phyloP scores from a whole-genome alignment of 2,113 vertebrate genomes.

The Calidris pygmaea region DNA sequence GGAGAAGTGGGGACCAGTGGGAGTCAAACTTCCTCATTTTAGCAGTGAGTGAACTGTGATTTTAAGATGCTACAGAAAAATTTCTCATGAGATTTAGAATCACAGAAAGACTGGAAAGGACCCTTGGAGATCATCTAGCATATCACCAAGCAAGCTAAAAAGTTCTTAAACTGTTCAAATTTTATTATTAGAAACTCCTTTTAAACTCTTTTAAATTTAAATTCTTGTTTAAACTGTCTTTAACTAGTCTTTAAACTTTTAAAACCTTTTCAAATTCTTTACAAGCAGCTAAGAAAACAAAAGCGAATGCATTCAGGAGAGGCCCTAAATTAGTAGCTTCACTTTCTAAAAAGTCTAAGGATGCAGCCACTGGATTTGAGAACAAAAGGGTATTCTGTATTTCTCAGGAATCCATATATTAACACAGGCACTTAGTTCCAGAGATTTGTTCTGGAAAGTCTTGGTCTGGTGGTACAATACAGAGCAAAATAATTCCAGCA shows the following conservation, averaged over 20 bases:
- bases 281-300: not conserved
- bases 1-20: not conserved
- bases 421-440: not conserved
- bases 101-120: not conserved
- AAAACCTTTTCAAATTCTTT: not conserved
- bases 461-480: not conserved
- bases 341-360: not conserved
- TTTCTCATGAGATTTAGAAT: not conserved
- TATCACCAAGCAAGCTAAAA: not conserved
- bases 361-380: not conserved
- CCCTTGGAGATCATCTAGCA: not conserved
- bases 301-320: not conserved
- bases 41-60: not conserved
- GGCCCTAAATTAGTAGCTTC: not conserved
- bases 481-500: not conserved
- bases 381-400: not conserved
- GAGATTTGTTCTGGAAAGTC: not conserved
- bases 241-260: not conserved
- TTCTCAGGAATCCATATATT: not conserved
- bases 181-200: not conserved
- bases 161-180: not conserved
- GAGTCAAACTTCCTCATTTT: not conserved
- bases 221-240: not conserved
- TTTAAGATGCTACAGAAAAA: not conserved
- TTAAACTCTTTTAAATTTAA: not conserved